Percentiles rank a stretch among this genome's conserved stretches.
Evolutionary conservation across 2,797 vertebrate species (phyloP).

Genomic region (Helicolenus hilgendorfi): DNA sequence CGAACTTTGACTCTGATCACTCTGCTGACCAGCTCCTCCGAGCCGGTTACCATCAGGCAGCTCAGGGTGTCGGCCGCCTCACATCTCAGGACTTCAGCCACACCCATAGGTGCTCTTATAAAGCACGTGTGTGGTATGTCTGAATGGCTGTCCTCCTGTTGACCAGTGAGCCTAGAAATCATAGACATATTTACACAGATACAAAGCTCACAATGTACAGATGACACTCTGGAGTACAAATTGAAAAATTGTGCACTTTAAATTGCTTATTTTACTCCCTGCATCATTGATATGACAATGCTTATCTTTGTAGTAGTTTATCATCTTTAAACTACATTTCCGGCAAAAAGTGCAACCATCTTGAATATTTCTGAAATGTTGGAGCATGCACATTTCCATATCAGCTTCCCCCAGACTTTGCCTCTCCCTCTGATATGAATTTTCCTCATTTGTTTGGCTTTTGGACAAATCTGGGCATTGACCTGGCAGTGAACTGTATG

Average conservation of each 20-base stretch:
- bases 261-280: neutral
- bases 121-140: conserved; percentile 83
- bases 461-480: conserved; percentile 14
- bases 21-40: conserved; percentile 94
- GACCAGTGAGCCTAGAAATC: conserved; percentile 37
- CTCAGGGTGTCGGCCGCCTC: conserved; percentile 88
- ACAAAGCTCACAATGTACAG: no score
- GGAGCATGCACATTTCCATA: conserved; percentile 3
- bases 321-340: neutral
- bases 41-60: conserved; percentile 90
- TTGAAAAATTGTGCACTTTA: neutral
- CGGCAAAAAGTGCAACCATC: neutral
- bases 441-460: conserved; percentile 32
- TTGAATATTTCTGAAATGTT: neutral
- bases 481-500: conserved; percentile 24
- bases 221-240: neutral
- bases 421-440: conserved; percentile 12
- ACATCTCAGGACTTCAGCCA: conserved; percentile 84
- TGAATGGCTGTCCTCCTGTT: conserved; percentile 23
- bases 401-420: conserved; percentile 33
- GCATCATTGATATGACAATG: neutral
- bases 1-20: conserved; percentile 87
- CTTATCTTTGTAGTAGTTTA: neutral
- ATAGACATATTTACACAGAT: neutral
- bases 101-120: conserved; percentile 81